phyloP scores from a whole-genome alignment of 2,888 invertebrate genomes.

The Sturmia bella region DNA sequence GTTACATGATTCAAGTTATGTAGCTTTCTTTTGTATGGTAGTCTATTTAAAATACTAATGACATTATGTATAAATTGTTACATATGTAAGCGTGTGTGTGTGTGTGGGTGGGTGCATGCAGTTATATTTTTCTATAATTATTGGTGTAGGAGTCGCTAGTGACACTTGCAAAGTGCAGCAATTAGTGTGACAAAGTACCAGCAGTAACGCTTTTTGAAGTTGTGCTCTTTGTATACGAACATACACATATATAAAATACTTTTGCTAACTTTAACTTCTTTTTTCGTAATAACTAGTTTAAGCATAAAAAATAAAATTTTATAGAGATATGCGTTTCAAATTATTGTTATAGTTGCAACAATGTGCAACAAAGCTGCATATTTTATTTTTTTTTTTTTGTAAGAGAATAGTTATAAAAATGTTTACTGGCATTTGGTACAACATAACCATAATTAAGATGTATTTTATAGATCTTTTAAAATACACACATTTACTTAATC shows the following conservation, averaged over 20 bases:
- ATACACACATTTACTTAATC: too few species aligned
- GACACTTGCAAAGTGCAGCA: slow-evolving; percentile 79
- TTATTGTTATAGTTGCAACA: too few species aligned
- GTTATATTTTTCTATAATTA: not conserved
- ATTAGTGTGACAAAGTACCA: slow-evolving; percentile 78
- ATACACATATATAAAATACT: not conserved
- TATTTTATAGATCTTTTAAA: too few species aligned
- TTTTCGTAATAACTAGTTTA: too few species aligned
- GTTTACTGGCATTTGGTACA: too few species aligned
- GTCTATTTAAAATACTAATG: not conserved
- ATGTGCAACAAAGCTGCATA: too few species aligned
- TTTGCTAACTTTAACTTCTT: not conserved
- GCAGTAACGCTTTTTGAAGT: slow-evolving; percentile 53
- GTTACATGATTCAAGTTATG: too few species aligned
- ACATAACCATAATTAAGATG: too few species aligned
- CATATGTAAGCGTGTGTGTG: not conserved
- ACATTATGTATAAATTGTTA: not conserved
- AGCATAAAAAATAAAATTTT: too few species aligned
- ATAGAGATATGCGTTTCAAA: too few species aligned
- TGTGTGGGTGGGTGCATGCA: not conserved
- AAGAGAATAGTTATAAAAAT: too few species aligned
- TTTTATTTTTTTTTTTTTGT: too few species aligned
- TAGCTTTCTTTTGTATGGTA: not conserved
- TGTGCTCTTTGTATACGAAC: slow-evolving; percentile 2
- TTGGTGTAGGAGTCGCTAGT: slow-evolving; percentile 56